Base-by-base conservation (phyloP, 92 coral and sea anemone species). In the Actinernus sp. region DNA sequence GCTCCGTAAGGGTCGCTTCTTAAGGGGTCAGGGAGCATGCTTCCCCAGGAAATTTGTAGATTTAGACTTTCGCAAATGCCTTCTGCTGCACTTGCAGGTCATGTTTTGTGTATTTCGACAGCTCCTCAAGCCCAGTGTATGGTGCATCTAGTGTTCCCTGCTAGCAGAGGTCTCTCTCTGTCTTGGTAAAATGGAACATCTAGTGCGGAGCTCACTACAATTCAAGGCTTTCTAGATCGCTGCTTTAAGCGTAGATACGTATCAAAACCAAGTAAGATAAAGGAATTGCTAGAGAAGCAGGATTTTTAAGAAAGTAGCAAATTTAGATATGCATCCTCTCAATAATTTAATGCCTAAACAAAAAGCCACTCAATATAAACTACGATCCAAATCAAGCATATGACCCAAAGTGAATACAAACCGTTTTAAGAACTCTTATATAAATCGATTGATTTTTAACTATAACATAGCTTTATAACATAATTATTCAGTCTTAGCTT, bases 181-280 rank as follows among this genome's bases (percentile, higher is more conserved):
- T n/a, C n/a, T n/a, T n/a, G n/a, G n/a, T n/a, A n/a, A n/a, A n/a
- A n/a, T n/a, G n/a, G n/a, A n/a, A n/a, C n/a, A n/a, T n/a, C n/a
- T n/a, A n/a, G n/a, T n/a, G n/a, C n/a, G n/a, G n/a, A n/a, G 20
- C 74, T 71, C 36, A 71, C 44, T 24, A 0, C 29, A 19, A 52
- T 63, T 36, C 82, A 75, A 41, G 25, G 54, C 31, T 75, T 64
- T 45, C 44, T 75, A 54, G 66, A 51, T 30, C 38, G 82, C n/a
- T 62, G 85, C 54, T 59, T 39, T 57, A 78, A 78, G 49, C 52
- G 58, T 1, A 54, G 55, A 63, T 75, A 51, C 64, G 54, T 23
- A 17, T 75, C 65, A 32, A 10, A 8, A 26, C 39, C 53, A 33
- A 63, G 53, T 21, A 8, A 43, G 53, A 63, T 75, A 24, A 31